A percentile compares a stretch with the other conserved stretches of the same genome.
phyloP scores from a whole-genome alignment of 1,140 invertebrate species.

The Venustaconcha ellipsiformis region DNA sequence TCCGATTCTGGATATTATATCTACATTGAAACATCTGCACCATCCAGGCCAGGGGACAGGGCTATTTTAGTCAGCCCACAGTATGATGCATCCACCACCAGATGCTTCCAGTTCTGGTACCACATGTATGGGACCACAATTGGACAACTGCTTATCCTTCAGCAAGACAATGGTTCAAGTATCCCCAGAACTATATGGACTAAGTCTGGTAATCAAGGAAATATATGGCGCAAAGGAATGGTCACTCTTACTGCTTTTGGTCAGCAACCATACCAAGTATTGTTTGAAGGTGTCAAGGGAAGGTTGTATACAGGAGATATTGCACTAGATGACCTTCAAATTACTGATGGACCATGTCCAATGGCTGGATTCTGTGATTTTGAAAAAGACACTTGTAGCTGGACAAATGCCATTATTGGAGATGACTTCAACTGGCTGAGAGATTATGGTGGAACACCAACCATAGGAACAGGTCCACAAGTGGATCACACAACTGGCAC shows the following conservation, averaged over 20 bases:
- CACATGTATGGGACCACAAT: slow-evolving; percentile 79
- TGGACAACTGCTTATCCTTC: slow-evolving; percentile 57
- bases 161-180: slow-evolving; percentile 24
- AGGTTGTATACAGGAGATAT: slow-evolving; percentile 52
- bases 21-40: slow-evolving; percentile 58
- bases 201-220: slow-evolving; percentile 77
- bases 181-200: slow-evolving; percentile 45
- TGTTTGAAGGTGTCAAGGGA: slow-evolving; percentile 54
- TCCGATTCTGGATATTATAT: slow-evolving; percentile 57
- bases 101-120: slow-evolving; percentile 75
- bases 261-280: slow-evolving; percentile 42
- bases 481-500: slow-evolving; percentile 66
- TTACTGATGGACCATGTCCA: slow-evolving; percentile 50
- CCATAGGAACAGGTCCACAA: slow-evolving; percentile 48
- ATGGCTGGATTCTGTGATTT: slow-evolving; percentile 57
- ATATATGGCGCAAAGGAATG: slow-evolving; percentile 75
- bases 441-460: slow-evolving; percentile 48
- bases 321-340: slow-evolving; percentile 62
- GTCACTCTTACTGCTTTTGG: slow-evolving; percentile 28
- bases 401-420: slow-evolving; percentile 46
- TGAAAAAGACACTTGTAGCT: slow-evolving; percentile 61
- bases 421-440: slow-evolving; percentile 63
- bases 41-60: slow-evolving; percentile 41
- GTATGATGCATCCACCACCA: slow-evolving; percentile 20
- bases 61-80: slow-evolving; percentile 43